Percentiles rank a stretch among this genome's conserved stretches.
Conservation (phyloP, 1,140 invertebrate genomes). For the Dinoponera quadriceps region DNA sequence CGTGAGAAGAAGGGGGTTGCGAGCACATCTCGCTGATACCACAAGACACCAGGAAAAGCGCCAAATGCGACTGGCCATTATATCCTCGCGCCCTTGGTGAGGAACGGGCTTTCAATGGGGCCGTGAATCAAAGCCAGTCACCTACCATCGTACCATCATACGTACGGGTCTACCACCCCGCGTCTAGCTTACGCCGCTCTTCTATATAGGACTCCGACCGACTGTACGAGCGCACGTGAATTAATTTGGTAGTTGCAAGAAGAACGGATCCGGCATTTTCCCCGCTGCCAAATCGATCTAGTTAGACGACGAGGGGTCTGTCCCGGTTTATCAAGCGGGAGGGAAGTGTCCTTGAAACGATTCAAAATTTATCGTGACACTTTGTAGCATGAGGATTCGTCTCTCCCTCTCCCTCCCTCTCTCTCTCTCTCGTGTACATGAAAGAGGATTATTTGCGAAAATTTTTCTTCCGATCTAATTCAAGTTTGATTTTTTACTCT, state of each 20-base stretch:
- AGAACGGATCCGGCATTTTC: constrained; percentile 5
- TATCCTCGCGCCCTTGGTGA: constrained; percentile 56
- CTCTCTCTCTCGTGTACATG: too few species aligned
- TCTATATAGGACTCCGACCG: constrained; percentile 21
- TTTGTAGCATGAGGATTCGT: background rate
- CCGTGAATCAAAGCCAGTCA: constrained; percentile 70
- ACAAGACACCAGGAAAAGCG: constrained; percentile 45
- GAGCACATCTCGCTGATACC: constrained; percentile 1
- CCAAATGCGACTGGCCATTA: constrained; percentile 58
- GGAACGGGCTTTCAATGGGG: constrained; percentile 61
- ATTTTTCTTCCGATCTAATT: too few species aligned
- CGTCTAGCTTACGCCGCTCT: constrained; percentile 34
- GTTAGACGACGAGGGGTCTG: background rate
- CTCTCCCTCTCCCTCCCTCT: too few species aligned
- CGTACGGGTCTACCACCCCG: constrained; percentile 34
- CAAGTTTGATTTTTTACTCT: too few species aligned
- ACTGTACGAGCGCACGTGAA: constrained; percentile 2
- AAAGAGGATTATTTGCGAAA: too few species aligned
- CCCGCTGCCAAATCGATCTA: constrained; percentile 25
- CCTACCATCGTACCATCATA: constrained; percentile 37
- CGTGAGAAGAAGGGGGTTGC: background rate
- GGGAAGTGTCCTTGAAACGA: background rate
- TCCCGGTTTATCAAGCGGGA: background rate
- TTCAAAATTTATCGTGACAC: background rate
- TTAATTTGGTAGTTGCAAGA: constrained; percentile 54